Percentiles rank a stretch among this genome's conserved stretches.
Evolutionary conservation across 2,113 vertebrate species (phyloP).

Genomic region (Neogale vison): DNA sequence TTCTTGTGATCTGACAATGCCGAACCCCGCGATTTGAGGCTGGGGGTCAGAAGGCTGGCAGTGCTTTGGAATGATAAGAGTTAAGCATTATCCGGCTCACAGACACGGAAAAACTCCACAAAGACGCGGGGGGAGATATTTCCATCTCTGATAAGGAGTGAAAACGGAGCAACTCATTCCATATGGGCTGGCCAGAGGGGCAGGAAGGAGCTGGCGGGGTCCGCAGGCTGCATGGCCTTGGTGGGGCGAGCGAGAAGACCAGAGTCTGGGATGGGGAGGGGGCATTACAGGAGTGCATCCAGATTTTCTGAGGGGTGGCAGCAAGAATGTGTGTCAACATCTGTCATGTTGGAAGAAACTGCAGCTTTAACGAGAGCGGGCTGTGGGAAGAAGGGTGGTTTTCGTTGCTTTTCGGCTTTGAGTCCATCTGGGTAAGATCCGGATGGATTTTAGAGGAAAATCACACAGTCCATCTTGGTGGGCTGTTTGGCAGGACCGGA

Average conservation of each 20-base stretch:
- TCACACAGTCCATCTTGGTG: not conserved
- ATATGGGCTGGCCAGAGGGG: conserved; percentile 68
- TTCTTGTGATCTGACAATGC: not conserved
- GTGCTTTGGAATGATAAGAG: conserved; percentile 70
- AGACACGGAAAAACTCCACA: conserved; percentile 69
- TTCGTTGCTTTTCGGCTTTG: not conserved
- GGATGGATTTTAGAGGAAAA: not conserved
- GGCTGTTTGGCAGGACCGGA: not conserved
- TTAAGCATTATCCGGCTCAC: conserved; percentile 75
- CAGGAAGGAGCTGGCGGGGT: conserved; percentile 48
- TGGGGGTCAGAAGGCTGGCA: not conserved
- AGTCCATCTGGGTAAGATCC: not conserved
- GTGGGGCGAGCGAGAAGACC: not conserved
- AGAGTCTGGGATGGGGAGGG: not conserved
- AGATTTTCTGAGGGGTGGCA: conserved; percentile 68
- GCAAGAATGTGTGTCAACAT: conserved; percentile 67
- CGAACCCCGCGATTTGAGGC: not conserved
- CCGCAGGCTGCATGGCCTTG: not conserved
- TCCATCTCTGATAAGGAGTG: conserved; percentile 81
- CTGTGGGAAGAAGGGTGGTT: not conserved
- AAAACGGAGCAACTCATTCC: conserved; percentile 80
- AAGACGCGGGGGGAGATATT: conserved; percentile 76
- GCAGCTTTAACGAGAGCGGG: conserved; percentile 64
- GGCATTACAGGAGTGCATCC: not conserved
- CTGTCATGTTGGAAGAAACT: conserved; percentile 46